Percentiles rank a stretch among this genome's conserved stretches.
Evolutionary conservation across 2,797 vertebrate species (phyloP).

Genomic region (Malacoctenus gilli): DNA sequence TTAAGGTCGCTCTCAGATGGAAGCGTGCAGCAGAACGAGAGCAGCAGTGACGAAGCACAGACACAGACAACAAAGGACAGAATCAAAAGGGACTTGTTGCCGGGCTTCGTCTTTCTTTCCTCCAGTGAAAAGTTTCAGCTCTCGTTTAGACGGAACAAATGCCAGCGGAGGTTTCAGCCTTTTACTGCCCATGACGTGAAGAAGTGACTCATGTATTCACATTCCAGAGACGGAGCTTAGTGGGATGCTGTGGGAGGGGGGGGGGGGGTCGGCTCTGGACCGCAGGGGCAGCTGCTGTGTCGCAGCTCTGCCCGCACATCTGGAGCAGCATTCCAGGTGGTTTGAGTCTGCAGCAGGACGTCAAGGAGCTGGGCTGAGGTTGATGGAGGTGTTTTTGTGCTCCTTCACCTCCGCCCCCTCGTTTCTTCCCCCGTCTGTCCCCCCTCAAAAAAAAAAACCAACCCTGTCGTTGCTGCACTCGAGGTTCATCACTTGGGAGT

Average conservation of each 20-base stretch:
- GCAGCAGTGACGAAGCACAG: no score
- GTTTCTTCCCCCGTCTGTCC: neutral
- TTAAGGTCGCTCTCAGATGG: no score
- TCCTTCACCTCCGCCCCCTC: conserved; percentile 16
- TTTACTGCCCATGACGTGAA: conserved; percentile 60
- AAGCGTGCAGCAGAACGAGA: no score
- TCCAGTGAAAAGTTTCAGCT: conserved; percentile 5
- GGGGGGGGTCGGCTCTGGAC: conserved; percentile 47
- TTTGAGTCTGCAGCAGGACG: conserved; percentile 45
- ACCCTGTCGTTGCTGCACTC: neutral
- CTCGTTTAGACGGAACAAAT: conserved; percentile 41
- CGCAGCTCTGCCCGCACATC: conserved; percentile 64
- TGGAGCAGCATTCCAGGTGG: conserved; percentile 64
- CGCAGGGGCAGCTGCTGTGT: conserved; percentile 39
- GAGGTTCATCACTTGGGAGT: conserved; percentile 16
- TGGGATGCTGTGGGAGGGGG: conserved; percentile 56
- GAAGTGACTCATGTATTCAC: conserved; percentile 70
- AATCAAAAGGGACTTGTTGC: no score
- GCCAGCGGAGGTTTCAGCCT: conserved; percentile 37
- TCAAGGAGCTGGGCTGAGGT: conserved; percentile 35
- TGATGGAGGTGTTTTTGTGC: conserved; percentile 49
- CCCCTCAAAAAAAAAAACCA: no score
- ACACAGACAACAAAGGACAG: no score
- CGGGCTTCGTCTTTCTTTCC: neutral
- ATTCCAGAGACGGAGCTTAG: conserved; percentile 67